Conservation (phyloP, 2,113 vertebrate species). For the Chaenogobius annularis region DNA sequence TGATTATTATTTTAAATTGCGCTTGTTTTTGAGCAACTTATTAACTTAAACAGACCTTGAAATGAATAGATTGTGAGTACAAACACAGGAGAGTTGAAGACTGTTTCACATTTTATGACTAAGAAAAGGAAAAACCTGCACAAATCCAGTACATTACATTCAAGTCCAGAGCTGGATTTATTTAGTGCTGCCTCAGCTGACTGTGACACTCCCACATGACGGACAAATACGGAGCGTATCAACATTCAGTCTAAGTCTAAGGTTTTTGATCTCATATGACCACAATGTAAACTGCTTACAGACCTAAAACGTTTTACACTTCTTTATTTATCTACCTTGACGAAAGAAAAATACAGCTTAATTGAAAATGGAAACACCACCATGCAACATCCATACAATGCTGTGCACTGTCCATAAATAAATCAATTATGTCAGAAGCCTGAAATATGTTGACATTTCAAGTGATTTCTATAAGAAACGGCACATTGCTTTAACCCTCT, state of each 20-base stretch:
- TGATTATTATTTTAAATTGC: too few species aligned
- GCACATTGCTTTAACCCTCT: background rate
- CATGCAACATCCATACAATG: background rate
- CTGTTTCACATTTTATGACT: background rate
- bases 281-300: background rate
- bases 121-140: background rate
- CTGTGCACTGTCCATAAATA: background rate
- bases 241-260: background rate
- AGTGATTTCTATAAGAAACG: background rate
- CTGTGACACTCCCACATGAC: background rate
- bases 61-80: too few species aligned
- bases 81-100: background rate
- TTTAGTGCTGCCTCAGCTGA: conserved; percentile 2
- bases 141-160: background rate
- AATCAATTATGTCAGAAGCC: background rate
- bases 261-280: background rate
- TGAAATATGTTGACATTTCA: background rate
- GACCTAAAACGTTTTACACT: background rate
- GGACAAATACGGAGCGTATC: background rate
- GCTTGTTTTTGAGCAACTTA: too few species aligned
- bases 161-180: background rate
- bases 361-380: background rate
- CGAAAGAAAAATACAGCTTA: background rate
- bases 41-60: too few species aligned
- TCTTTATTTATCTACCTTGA: background rate